Base-by-base conservation (phyloP, 2,797 vertebrate species). In the Sorex maritimensis region DNA sequence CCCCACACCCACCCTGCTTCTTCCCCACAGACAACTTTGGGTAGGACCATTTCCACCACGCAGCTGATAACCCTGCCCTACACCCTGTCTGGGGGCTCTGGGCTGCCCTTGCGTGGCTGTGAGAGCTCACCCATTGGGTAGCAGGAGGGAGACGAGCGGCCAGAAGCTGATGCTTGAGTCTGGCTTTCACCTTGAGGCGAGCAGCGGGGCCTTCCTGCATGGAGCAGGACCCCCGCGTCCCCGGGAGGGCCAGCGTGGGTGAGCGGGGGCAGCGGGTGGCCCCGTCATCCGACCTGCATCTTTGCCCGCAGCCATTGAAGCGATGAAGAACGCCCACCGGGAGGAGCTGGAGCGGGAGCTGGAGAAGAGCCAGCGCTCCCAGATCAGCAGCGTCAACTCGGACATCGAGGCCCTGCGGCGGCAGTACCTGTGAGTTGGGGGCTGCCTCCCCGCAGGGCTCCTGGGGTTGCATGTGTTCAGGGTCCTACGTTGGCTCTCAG, bases 321-420 rank as follows among this genome's bases (percentile, higher is more conserved):
- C 99, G 95, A 99, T 99, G 99, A 99, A 99, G 98, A 99, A 99
- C 0, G 99, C 99, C 0, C 99, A 99, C 97, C 98, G 98, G 46
- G 99, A 99, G 97, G 99, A 99, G 90, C 97, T 98, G 97, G 98
- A 98, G 77, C 97, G 98, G 0, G 98, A 98, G 90, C 77, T 99
- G 98, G 99, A 99, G 97, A 99, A 99, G 97, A 99, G 98, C 69
- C 99, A 99, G 69, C 98, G 99, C 77, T 99, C 99, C 23, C 99
- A 99, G 97, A 98, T 99, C 96, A 99, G 99, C 93, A 99, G 99
- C 26, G 97, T 99, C 94, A 99, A 99, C 63, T 98, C 99, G 0
- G 99, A 99, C 96, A 98, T 99, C 0, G 99, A 99, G 97, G 99
- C 99, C 72, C 98, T 99, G 74, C 98, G 98, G 93, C 97, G 98